Base-by-base conservation (phyloP, 1,140 invertebrate genomes). In the Arion vulgaris region DNA sequence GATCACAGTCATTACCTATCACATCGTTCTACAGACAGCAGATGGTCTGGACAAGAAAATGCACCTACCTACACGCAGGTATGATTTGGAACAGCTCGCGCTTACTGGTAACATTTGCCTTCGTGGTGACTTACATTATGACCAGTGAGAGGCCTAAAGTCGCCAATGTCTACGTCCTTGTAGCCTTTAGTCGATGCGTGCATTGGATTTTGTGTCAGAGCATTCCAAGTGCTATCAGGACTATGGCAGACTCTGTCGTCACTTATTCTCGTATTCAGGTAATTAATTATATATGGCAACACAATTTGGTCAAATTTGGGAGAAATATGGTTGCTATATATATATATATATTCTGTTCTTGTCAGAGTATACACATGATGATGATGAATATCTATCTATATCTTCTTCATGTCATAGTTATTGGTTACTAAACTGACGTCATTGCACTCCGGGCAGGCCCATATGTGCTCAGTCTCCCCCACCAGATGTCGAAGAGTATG, bases 41-140 rank as follows among this genome's bases (percentile, higher is more conserved):
- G 73, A 26, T 51, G 2, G 28, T 32, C 13, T 75, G 73, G 73
- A 75, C 73, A 1, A 75, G 45, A 34, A 75, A 51, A 19, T 32
- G 5, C 9, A 45, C 41, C 45, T 51, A 75, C 28, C 7, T 75
- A 23, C 13, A 23, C 13, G n/a, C 73, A 1, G 38, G 38, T 34
- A 75, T 39, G 19, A 28, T 34, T 9, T 75, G 73, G 73, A 75
- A 75, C 73, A 49, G 53, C 73, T 75, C 73, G 0, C 17, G 28
- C 19, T 2, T 45, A 45, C 45, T 75, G 7, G 45, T 75, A 34
- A 75, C 73, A 1, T 49, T 75, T 39, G 45, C 39, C 28, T 34
- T 75, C 28, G 41, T 75, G 7, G 49, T 49, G 11, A 34, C 41
- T 28, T 75, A 75, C 45, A 45, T 75, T 34, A 7, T 75, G 5